phyloP scores from a whole-genome alignment of 2,113 vertebrate species.

The Orycteropus afer region DNA sequence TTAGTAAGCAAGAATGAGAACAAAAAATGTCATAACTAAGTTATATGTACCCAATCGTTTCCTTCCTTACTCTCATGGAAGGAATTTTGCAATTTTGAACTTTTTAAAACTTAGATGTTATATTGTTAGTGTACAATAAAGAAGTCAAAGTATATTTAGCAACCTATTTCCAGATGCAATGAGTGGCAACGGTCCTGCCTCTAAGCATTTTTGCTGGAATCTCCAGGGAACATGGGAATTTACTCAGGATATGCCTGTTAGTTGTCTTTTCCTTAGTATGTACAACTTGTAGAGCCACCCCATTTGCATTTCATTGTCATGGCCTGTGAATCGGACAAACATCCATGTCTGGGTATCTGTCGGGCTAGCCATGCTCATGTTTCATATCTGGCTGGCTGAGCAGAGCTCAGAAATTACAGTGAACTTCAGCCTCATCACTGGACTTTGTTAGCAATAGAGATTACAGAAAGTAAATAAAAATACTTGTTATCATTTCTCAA shows the following conservation, averaged over 20 bases:
- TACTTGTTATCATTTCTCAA: background rate
- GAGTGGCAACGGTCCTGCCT: background rate
- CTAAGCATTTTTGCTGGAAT: background rate
- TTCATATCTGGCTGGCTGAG: background rate
- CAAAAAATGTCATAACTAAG: background rate
- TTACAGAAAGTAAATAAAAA: background rate
- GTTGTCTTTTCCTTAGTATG: background rate
- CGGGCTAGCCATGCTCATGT: rapidly evolving
- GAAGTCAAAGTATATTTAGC: background rate
- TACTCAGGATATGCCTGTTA: background rate
- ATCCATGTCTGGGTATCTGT: background rate
- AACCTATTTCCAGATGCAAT: background rate
- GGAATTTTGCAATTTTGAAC: background rate
- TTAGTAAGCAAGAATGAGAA: background rate
- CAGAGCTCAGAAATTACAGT: background rate
- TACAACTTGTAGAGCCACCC: background rate
- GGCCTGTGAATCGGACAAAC: background rate
- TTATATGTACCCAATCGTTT: background rate
- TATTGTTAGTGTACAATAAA: background rate
- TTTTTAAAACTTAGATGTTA: background rate
- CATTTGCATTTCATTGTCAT: background rate
- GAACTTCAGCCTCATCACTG: background rate
- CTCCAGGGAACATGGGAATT: background rate
- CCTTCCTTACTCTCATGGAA: background rate
- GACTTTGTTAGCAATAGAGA: background rate